Percentiles rank a stretch among this genome's conserved stretches.
phyloP scores from a whole-genome alignment of 1,140 invertebrate genomes.

The Steinernema khuongi region DNA sequence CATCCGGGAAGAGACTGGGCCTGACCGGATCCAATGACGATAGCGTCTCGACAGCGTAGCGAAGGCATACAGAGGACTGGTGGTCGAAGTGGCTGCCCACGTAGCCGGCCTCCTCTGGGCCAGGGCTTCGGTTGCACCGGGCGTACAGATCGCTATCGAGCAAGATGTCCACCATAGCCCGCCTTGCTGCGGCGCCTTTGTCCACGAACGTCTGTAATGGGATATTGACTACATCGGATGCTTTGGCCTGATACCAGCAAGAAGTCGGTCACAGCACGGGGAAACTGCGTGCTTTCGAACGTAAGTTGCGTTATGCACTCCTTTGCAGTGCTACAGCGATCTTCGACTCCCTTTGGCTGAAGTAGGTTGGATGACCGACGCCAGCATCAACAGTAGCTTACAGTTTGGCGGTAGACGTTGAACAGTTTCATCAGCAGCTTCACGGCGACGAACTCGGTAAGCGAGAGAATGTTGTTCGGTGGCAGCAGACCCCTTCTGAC shows the following conservation, averaged over 20 bases:
- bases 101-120: neutral
- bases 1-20: neutral
- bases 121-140: neutral
- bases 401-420: neutral
- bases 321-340: too few species aligned
- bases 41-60: neutral
- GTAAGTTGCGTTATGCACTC: too few species aligned
- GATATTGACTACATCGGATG: neutral
- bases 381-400: conserved; percentile 14
- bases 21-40: neutral
- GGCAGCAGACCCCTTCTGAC: neutral
- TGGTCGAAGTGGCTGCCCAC: neutral
- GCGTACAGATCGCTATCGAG: conserved; percentile 20
- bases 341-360: neutral
- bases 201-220: conserved; percentile 21
- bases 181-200: conserved; percentile 3
- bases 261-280: neutral
- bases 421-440: conserved; percentile 22
- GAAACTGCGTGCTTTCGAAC: neutral
- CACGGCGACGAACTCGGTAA: conserved; percentile 23
- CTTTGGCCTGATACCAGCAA: neutral
- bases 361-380: neutral
- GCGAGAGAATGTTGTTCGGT: conserved; percentile 3
- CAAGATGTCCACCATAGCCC: conserved; percentile 22
- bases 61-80: neutral